Evolutionary conservation across 2,113 vertebrate species (phyloP).

Genomic region (Neogobius melanostomus): DNA sequence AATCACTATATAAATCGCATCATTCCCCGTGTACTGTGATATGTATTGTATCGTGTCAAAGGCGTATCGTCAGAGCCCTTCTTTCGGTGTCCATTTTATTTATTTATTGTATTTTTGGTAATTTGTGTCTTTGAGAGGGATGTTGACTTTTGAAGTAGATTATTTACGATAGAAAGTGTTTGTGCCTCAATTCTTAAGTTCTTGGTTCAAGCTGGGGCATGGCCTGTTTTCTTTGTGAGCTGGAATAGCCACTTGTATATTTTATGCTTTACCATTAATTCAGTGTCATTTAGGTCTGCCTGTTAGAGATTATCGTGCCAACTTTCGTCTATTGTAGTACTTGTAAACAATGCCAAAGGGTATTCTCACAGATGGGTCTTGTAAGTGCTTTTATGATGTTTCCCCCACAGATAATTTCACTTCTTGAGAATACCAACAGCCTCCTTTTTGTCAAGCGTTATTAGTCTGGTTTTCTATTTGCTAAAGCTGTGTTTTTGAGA

Average conservation of each 20-base stretch:
- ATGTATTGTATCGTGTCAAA: too few species aligned
- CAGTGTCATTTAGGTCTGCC: background rate
- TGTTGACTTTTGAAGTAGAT: too few species aligned
- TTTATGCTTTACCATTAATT: background rate
- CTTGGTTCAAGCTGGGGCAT: too few species aligned
- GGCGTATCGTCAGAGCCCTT: too few species aligned
- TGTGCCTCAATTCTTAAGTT: too few species aligned
- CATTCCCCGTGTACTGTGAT: too few species aligned
- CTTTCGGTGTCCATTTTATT: too few species aligned
- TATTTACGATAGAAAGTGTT: too few species aligned
- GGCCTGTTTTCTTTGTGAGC: too few species aligned
- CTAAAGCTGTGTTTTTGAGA: background rate
- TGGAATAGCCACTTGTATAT: background rate
- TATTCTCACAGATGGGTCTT: slow-evolving; percentile 16
- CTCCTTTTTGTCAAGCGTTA: background rate
- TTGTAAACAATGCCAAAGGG: background rate
- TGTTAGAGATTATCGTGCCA: background rate
- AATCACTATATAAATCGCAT: too few species aligned
- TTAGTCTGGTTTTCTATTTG: slow-evolving; percentile 2
- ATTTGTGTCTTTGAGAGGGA: too few species aligned
- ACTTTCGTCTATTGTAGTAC: background rate
- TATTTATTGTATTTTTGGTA: too few species aligned
- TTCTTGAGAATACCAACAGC: background rate
- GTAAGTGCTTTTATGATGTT: slow-evolving; percentile 3
- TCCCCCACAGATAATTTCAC: background rate